Base-by-base conservation (phyloP, 2,888 invertebrate genomes). In the Drosophila austrosaltans region DNA sequence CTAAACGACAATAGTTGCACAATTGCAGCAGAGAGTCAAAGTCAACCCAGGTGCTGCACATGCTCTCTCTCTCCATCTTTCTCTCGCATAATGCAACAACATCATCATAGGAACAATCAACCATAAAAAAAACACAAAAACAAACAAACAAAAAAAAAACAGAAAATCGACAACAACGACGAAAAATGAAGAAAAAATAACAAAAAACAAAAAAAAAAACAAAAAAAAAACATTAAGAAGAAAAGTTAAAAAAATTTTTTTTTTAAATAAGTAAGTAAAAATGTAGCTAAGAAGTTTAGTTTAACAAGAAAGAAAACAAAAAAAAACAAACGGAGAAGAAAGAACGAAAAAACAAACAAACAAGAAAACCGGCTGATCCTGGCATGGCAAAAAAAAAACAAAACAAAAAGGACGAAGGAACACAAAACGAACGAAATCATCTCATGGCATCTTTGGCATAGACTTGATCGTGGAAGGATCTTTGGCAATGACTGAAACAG, bases 351-450 rank as follows among this genome's bases (percentile, higher is more conserved):
- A 88, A 83, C 88, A 74, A 81, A 81, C 72, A 84, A 76, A 87
- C 87, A 78, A 75, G 71, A 36, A 56, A 54, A 84, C 89, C 89
- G 84, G 82, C 82, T 83, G 82, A 83, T 83, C 89, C 82, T 83
- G 82, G 89, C 82, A 83, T 83, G 89, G 82, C 87, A 82, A 78
- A 36, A 83, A 85, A 28, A 80, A 69, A 83, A 75, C 16, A 86
- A 82, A 80, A 77, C 69, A 85, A 22, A 32, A 32, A 39, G 82
- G 82, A 83, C 82, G 82, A 88, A 86, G 89, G 87, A 86, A 67
- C 61, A 69, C 48, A 72, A 66, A 77, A 76, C 44, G 59, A 66
- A 48, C 25, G 48, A 70, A 67, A 59, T 57, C 44, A 66, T 54
- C 53, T 32, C 75, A 73, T 79, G 84, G 78, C 87, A 84, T 81